These are phyloP conservation scores for Netelia virgata DNA, from an alignment of 2,888 invertebrate species.

Conservation along the genomic window DNA sequence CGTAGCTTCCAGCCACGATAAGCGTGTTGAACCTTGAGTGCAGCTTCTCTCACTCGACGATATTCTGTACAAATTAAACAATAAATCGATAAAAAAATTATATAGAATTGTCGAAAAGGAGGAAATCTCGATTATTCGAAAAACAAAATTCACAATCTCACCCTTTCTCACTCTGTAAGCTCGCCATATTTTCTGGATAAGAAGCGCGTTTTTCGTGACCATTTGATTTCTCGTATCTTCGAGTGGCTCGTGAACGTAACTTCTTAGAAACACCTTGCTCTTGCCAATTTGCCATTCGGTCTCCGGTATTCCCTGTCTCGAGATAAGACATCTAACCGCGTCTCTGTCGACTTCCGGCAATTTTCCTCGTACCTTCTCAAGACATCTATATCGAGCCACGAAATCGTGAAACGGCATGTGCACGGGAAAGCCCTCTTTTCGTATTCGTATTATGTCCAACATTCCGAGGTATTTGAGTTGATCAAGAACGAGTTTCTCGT, in stretches of 20 bases:
- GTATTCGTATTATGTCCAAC: constrained; percentile 96
- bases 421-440: constrained; percentile 95
- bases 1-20: constrained; percentile 94
- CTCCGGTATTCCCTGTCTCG: constrained; percentile 88
- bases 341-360: constrained; percentile 82
- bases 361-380: constrained; percentile 83
- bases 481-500: constrained; percentile 92
- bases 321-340: constrained; percentile 86
- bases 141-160: constrained; percentile 69
- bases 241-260: constrained; percentile 93
- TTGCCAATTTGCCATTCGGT: constrained; percentile 96
- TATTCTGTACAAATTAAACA: constrained; percentile 86
- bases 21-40: constrained; percentile 92
- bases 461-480: constrained; percentile 96
- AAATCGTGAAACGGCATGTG: constrained; percentile 93
- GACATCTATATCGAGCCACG: constrained; percentile 91
- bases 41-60: constrained; percentile 88
- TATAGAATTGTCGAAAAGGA: not conserved
- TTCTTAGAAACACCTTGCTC: constrained; percentile 93
- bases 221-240: constrained; percentile 92
- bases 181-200: constrained; percentile 92
- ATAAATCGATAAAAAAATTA: constrained; percentile 7
- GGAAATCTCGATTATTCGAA: not conserved
- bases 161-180: constrained; percentile 88
- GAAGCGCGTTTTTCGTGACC: constrained; percentile 89